Conservation (phyloP, 2,888 invertebrate genomes). For the Acrocyrtus sp. region DNA sequence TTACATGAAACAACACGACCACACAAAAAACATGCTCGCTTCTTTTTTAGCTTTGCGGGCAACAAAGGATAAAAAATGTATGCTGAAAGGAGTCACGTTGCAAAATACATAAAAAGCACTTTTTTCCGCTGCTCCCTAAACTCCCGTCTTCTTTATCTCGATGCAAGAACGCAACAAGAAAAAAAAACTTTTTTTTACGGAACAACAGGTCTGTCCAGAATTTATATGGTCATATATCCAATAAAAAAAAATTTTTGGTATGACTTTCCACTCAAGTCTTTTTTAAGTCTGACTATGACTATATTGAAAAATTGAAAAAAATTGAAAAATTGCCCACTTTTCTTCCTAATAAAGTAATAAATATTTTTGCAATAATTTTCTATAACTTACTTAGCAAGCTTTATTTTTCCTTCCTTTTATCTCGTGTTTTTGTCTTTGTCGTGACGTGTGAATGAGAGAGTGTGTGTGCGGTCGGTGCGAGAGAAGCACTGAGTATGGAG, state of each 20-base stretch:
- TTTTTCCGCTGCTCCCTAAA: neutral
- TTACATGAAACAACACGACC: conserved; percentile 23
- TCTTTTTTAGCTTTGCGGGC: neutral
- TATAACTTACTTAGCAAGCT: neutral
- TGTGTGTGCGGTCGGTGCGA: conserved; percentile 26
- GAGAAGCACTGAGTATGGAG: conserved; percentile 32
- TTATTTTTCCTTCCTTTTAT: neutral
- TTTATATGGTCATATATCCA: neutral
- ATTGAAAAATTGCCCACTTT: neutral
- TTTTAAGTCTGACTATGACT: neutral
- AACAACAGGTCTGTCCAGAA: conserved; percentile 22
- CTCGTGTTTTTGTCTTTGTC: conserved; percentile 32
- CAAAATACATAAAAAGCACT: neutral
- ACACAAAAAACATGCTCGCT: conserved; percentile 20
- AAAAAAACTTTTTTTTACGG: too few relatives aligned
- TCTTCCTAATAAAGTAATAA: neutral
- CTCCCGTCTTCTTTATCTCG: too few relatives aligned
- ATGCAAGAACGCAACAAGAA: neutral
- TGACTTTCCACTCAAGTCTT: neutral
- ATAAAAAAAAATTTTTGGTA: neutral
- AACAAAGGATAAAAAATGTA: neutral
- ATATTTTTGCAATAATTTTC: neutral
- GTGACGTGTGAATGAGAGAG: conserved; percentile 28
- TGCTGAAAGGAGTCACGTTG: conserved; percentile 8
- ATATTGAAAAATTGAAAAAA: neutral